Evolutionary conservation across 2,797 vertebrate species (phyloP).

Genomic region (Presbytis comata): DNA sequence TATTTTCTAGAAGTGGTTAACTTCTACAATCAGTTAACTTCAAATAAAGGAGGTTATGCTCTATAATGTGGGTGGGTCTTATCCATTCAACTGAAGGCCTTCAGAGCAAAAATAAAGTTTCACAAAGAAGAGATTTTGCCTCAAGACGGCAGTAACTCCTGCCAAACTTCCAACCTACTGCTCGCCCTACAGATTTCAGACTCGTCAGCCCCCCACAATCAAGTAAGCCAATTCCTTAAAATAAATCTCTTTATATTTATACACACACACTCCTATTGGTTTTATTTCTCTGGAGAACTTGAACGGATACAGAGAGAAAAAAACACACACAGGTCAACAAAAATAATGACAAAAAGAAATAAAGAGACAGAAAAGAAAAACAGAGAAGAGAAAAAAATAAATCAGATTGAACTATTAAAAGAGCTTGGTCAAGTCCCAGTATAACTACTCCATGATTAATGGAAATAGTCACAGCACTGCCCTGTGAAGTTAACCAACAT

Average conservation of each 20-base stretch:
- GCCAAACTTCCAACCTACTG: not conserved
- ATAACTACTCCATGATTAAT: not conserved
- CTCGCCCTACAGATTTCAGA: not conserved
- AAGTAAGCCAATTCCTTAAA: not conserved
- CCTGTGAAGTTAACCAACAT: constrained; percentile 20
- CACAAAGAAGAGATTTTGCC: not conserved
- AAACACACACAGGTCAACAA: not conserved
- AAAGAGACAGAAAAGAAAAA: not conserved
- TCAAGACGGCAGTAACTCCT: not conserved
- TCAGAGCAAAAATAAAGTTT: not conserved
- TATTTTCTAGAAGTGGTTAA: not conserved
- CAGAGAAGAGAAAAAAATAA: not conserved
- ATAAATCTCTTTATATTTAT: not conserved
- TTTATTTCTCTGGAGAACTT: not conserved
- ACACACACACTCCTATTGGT: not conserved
- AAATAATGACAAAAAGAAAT: not conserved
- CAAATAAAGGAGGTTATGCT: not conserved
- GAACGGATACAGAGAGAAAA: not conserved
- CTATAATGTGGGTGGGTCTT: not conserved
- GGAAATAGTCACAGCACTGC: constrained; percentile 26
- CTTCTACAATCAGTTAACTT: not conserved
- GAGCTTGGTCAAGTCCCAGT: not conserved
- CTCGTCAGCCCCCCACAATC: not conserved
- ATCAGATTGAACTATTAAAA: not conserved
- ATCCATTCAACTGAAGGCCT: not conserved